Conservation (phyloP, 2,888 invertebrate genomes). For the Tortricodes alternella region DNA sequence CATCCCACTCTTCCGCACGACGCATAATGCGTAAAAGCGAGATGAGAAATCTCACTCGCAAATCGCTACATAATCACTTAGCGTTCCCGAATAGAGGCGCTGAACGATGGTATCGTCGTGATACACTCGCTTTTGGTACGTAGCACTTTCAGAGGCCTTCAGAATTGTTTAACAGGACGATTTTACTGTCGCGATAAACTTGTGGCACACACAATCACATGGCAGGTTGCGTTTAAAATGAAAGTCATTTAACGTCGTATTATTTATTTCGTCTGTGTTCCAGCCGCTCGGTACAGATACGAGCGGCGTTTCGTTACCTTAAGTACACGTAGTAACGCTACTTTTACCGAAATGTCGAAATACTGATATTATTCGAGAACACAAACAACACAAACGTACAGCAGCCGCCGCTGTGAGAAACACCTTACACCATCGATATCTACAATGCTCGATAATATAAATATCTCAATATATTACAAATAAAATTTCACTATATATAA, state of each 20-base stretch:
- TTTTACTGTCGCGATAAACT: too few species aligned
- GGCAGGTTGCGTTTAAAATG: slow-evolving; percentile 43
- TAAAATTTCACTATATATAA: slow-evolving; percentile 31
- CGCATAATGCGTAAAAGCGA: too few species aligned
- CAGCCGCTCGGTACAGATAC: slow-evolving; percentile 72
- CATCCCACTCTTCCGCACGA: too few species aligned
- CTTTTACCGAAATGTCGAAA: slow-evolving; percentile 78
- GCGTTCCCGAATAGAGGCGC: too few species aligned
- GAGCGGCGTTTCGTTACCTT: slow-evolving; percentile 65
- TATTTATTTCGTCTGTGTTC: slow-evolving; percentile 79
- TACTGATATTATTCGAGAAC: slow-evolving; percentile 77
- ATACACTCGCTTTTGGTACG: too few species aligned
- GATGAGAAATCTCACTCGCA: too few species aligned
- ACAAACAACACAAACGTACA: slow-evolving; percentile 71
- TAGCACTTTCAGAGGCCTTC: too few species aligned
- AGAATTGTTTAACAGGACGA: too few species aligned
- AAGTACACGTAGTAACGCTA: slow-evolving; percentile 78
- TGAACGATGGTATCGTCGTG: too few species aligned
- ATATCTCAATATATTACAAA: slow-evolving; percentile 29
- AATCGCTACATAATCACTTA: too few species aligned
- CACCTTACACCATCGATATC: slow-evolving; percentile 44
- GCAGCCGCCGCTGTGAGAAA: slow-evolving; percentile 67
- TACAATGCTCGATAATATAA: slow-evolving; percentile 33
- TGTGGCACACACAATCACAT: neutral
- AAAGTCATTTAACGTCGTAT: slow-evolving; percentile 75